Evolutionary conservation across 2,888 invertebrate genomes (phyloP).

Genomic region (Megaustenia siamemsis): DNA sequence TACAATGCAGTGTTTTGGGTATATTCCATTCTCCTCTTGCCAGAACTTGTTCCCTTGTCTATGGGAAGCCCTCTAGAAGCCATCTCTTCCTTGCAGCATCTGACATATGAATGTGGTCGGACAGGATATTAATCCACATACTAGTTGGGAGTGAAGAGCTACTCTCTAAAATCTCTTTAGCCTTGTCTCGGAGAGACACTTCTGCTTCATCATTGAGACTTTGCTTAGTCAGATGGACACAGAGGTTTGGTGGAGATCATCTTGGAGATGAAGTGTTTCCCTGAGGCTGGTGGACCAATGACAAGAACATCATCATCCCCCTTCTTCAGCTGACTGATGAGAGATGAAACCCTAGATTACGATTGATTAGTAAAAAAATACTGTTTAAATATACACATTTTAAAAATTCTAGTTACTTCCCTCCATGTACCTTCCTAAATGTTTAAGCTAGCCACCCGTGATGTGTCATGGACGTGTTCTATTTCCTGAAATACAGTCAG

Average conservation of each 20-base stretch:
- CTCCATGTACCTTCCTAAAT: too few species aligned
- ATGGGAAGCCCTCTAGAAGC: slow-evolving; percentile 79
- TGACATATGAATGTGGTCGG: slow-evolving; percentile 72
- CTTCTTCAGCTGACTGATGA: slow-evolving; percentile 77
- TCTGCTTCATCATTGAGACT: slow-evolving; percentile 76
- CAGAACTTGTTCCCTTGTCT: slow-evolving; percentile 78
- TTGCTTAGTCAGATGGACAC: slow-evolving; percentile 75
- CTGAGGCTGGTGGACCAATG: slow-evolving; percentile 79
- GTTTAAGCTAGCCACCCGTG: too few species aligned
- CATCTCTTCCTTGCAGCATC: slow-evolving; percentile 80
- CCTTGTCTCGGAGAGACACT: slow-evolving; percentile 59
- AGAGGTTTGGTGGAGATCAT: slow-evolving; percentile 74
- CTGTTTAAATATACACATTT: too few species aligned
- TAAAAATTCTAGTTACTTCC: too few species aligned
- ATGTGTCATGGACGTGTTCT: too few species aligned
- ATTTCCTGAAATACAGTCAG: too few species aligned
- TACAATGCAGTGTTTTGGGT: slow-evolving; percentile 79
- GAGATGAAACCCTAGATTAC: too few species aligned
- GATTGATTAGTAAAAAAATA: too few species aligned
- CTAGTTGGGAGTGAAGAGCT: slow-evolving; percentile 69
- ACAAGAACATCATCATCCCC: slow-evolving; percentile 79
- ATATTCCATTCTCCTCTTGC: slow-evolving; percentile 76
- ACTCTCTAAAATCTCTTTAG: not conserved
- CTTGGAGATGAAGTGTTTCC: slow-evolving; percentile 78
- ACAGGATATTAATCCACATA: slow-evolving; percentile 77